phyloP scores from a whole-genome alignment of 2,888 invertebrate genomes.

The Drosophila setosimentum region DNA sequence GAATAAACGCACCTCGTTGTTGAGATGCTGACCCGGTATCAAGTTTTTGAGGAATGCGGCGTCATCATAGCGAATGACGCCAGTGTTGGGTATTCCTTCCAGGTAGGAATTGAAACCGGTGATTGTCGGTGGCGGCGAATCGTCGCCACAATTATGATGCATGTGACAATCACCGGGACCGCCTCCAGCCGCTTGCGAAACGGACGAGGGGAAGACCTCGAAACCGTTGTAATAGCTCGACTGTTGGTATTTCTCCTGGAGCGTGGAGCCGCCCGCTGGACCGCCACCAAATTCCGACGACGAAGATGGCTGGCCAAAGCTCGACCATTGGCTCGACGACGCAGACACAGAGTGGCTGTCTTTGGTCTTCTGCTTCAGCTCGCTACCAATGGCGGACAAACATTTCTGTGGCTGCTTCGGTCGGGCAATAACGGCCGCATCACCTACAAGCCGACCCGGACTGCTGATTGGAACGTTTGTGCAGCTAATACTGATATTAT shows the following conservation, averaged over 20 bases:
- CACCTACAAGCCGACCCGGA: slow-evolving; percentile 75
- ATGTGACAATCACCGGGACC: slow-evolving; percentile 78
- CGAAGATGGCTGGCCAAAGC: slow-evolving; percentile 53
- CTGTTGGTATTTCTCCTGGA: slow-evolving; percentile 83
- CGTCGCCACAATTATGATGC: slow-evolving; percentile 84
- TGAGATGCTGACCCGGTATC: slow-evolving; percentile 85
- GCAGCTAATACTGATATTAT: slow-evolving; percentile 83
- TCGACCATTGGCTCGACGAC: slow-evolving; percentile 62
- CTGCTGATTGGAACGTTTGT: slow-evolving; percentile 72
- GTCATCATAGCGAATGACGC: slow-evolving; percentile 84
- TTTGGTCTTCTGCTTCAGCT: slow-evolving; percentile 84
- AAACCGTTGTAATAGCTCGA: slow-evolving; percentile 84
- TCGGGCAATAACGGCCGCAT: slow-evolving; percentile 82
- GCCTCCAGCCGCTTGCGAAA: slow-evolving; percentile 30
- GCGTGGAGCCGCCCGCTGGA: slow-evolving; percentile 46
- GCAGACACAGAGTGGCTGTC: slow-evolving; percentile 68
- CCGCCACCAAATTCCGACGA: slow-evolving; percentile 43
- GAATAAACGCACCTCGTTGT: slow-evolving; percentile 83
- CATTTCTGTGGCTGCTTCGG: slow-evolving; percentile 78
- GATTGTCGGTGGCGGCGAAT: slow-evolving; percentile 84
- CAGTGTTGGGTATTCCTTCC: slow-evolving; percentile 84
- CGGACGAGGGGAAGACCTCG: slow-evolving; percentile 78
- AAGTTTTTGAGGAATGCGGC: slow-evolving; percentile 84
- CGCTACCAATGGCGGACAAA: slow-evolving; percentile 85
- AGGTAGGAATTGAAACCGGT: slow-evolving; percentile 84